These are phyloP conservation scores for Automeris io DNA, from an alignment of 2,888 invertebrate species.

Conservation along the genomic window DNA sequence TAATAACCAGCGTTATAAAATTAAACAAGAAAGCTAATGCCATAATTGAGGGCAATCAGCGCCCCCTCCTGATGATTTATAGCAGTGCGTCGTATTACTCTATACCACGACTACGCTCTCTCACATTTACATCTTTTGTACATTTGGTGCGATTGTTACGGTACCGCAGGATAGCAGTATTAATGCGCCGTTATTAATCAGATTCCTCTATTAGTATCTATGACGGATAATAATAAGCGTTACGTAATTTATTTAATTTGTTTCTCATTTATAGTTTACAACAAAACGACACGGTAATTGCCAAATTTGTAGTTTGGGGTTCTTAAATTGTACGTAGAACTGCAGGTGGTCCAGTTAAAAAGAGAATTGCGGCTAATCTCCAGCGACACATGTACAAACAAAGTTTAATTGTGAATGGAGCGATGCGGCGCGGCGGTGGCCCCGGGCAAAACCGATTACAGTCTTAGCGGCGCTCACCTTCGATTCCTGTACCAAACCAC, in stretches of 20 bases:
- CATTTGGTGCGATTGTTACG: constrained; percentile 34
- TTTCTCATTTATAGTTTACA: too few species aligned
- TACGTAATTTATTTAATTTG: not conserved
- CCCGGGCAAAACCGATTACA: constrained; percentile 75
- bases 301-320: constrained; percentile 52
- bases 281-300: constrained; percentile 30
- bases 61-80: constrained; percentile 67
- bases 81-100: constrained; percentile 20
- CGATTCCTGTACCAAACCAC: constrained; percentile 51
- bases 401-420: constrained; percentile 74
- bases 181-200: constrained; percentile 23
- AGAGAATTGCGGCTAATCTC: constrained; percentile 74
- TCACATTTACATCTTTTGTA: constrained; percentile 58
- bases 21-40: constrained; percentile 71
- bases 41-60: constrained; percentile 71
- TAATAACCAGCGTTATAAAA: constrained; percentile 49
- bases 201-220: constrained; percentile 1
- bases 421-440: constrained; percentile 32
- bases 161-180: constrained; percentile 20
- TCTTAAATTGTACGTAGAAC: constrained; percentile 70
- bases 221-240: not conserved
- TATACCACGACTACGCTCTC: constrained; percentile 18
- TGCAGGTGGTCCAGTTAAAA: constrained; percentile 70
- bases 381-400: constrained; percentile 75
- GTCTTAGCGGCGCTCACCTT: constrained; percentile 74